A percentile compares a stretch with the other conserved stretches of the same genome.
phyloP scores from a whole-genome alignment of 2,797 vertebrate species.

The Acanthiza pusilla region DNA sequence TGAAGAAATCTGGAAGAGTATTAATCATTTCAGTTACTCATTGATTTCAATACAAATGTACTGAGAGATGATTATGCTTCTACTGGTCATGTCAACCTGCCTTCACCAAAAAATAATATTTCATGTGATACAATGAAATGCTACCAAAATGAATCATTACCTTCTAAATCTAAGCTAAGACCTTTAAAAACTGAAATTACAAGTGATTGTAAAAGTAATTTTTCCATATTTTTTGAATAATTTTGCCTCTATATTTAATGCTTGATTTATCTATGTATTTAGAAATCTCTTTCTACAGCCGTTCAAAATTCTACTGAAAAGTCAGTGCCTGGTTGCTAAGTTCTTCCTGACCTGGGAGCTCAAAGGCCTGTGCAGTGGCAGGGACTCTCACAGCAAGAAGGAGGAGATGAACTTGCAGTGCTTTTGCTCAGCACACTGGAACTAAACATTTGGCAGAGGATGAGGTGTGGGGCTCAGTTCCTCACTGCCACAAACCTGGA shows the following conservation, averaged over 20 bases:
- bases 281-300: not conserved
- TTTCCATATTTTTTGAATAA: not conserved
- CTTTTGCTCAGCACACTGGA: not conserved
- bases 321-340: not conserved
- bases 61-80: not conserved
- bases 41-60: not conserved
- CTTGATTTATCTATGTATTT: not conserved
- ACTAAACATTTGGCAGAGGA: not conserved
- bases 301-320: not conserved
- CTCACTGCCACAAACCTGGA: not conserved
- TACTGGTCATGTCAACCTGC: constrained; percentile 34
- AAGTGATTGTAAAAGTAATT: not conserved
- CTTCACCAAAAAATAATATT: not conserved
- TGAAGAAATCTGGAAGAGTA: constrained; percentile 30
- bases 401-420: fast-evolving
- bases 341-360: not conserved
- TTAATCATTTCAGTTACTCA: constrained; percentile 53
- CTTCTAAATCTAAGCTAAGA: not conserved
- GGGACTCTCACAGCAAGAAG: not conserved
- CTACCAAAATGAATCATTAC: constrained; percentile 24
- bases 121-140: not conserved
- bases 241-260: not conserved
- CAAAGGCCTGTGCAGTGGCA: not conserved
- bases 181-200: not conserved
- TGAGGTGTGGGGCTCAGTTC: not conserved